A percentile compares a stretch with the other conserved stretches of the same genome.
Conservation (phyloP, 2,797 vertebrate genomes). For the Sebastes minor region DNA sequence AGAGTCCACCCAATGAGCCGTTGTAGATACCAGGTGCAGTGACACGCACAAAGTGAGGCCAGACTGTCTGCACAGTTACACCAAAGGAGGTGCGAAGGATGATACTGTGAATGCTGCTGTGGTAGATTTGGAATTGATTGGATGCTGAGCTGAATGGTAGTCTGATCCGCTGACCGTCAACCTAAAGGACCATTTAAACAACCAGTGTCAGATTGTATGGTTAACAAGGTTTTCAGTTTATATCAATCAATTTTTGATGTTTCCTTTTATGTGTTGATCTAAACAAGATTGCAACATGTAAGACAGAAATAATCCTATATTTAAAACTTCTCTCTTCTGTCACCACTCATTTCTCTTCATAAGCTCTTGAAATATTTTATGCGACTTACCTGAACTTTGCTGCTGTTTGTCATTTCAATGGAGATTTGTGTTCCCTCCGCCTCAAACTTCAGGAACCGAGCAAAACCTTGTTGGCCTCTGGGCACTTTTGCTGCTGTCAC, state of each 20-base stretch:
- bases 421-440: constrained; percentile 48
- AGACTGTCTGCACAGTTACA: constrained; percentile 69
- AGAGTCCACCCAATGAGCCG: constrained; percentile 68
- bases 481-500: constrained; percentile 67
- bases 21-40: constrained; percentile 67
- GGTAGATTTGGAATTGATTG: constrained; percentile 55
- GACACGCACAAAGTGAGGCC: constrained; percentile 65
- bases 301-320: neutral
- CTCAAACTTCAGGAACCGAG: constrained; percentile 61
- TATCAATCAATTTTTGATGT: neutral
- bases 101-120: constrained; percentile 62
- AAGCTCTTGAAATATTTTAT: neutral
- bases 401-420: constrained; percentile 43
- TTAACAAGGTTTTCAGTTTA: neutral
- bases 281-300: neutral
- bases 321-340: neutral
- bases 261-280: neutral
- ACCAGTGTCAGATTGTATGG: neutral
- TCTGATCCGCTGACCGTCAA: constrained; percentile 62
- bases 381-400: constrained; percentile 60
- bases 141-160: constrained; percentile 51
- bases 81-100: constrained; percentile 71
- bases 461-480: constrained; percentile 44
- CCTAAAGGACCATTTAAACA: constrained; percentile 38
- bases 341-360: neutral